Percentiles rank a stretch among this genome's conserved stretches.
These are phyloP conservation scores for Branchipolynoe longqiensis DNA, from an alignment of 2,888 invertebrate genomes.

Conservation along the genomic window DNA sequence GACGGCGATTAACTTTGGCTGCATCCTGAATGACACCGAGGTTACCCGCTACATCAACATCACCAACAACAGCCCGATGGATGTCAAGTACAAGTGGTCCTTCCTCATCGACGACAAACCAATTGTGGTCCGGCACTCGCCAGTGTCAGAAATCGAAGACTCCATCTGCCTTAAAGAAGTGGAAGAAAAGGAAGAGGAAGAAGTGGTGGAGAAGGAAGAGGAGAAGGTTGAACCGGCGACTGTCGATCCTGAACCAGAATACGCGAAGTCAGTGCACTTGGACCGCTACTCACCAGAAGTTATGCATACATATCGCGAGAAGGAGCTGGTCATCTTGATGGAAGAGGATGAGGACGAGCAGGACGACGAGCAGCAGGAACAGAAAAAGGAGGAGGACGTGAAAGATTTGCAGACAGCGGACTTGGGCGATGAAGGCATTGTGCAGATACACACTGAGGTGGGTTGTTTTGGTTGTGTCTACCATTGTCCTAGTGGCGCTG, in stretches of 20 bases:
- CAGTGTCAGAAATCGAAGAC: conserved; percentile 57
- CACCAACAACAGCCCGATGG: conserved; percentile 84
- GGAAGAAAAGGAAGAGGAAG: background rate
- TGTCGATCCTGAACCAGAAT: background rate
- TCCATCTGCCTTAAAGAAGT: too few relatives aligned
- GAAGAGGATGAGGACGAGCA: conserved; percentile 57
- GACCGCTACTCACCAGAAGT: too few relatives aligned
- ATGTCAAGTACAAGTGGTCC: conserved; percentile 81
- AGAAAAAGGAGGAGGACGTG: conserved; percentile 1
- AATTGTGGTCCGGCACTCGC: conserved; percentile 70
- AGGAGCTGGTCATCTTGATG: conserved; percentile 35
- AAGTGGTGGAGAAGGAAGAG: too few relatives aligned
- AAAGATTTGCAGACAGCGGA: too few relatives aligned
- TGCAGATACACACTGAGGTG: too few relatives aligned
- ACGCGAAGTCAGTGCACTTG: too few relatives aligned
- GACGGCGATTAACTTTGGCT: conserved; percentile 85
- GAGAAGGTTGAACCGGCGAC: too few relatives aligned
- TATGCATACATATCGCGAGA: too few relatives aligned
- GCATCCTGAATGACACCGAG: conserved; percentile 84
- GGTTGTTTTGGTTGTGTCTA: too few relatives aligned
- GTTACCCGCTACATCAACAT: conserved; percentile 83
- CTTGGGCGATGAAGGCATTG: too few relatives aligned
- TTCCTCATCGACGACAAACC: conserved; percentile 79
- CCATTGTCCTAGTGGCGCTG: too few relatives aligned
- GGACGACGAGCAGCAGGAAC: conserved; percentile 60